Conservation (phyloP, 2,113 vertebrate genomes). For the Oncorhynchus kisutch region DNA sequence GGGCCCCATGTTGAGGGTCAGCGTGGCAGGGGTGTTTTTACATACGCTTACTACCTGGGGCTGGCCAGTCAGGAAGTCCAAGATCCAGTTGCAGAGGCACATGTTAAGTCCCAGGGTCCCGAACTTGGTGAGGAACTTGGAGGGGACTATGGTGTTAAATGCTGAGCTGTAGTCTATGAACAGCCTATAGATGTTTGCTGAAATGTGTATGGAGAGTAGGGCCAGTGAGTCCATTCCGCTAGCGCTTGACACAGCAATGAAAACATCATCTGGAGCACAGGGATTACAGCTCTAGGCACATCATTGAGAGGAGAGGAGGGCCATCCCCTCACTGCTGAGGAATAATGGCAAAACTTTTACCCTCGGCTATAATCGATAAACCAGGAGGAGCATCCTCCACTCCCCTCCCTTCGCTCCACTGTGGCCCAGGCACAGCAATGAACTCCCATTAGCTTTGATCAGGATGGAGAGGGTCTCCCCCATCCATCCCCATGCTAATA, state of each 20-base stretch:
- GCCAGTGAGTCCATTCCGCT: slow-evolving; percentile 50
- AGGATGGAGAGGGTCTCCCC: slow-evolving; percentile 44
- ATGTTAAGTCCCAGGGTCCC: no score
- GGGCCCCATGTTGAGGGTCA: no score
- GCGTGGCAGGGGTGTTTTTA: no score
- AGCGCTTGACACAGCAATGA: slow-evolving; percentile 63
- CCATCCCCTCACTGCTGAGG: slow-evolving; percentile 65
- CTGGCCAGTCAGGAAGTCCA: no score
- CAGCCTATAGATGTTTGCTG: slow-evolving; percentile 19
- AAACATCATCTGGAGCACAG: slow-evolving; percentile 68
- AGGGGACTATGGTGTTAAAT: no score
- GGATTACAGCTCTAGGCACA: slow-evolving; percentile 71
- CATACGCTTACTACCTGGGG: no score
- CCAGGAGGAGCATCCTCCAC: slow-evolving; percentile 44
- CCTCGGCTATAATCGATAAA: slow-evolving; percentile 69
- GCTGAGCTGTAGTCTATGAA: no score
- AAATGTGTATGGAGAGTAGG: slow-evolving; percentile 42
- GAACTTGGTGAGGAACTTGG: no score
- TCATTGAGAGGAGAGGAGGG: slow-evolving; percentile 69
- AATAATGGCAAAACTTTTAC: slow-evolving; percentile 75
- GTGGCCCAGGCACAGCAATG: slow-evolving; percentile 41
- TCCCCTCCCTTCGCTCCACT: slow-evolving; percentile 24
- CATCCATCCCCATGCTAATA: slow-evolving; percentile 33
- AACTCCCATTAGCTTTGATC: slow-evolving; percentile 48
- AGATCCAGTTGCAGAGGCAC: no score